These are phyloP conservation scores for Fopius arisanus DNA, from an alignment of 1,140 invertebrate genomes.

Conservation along the genomic window DNA sequence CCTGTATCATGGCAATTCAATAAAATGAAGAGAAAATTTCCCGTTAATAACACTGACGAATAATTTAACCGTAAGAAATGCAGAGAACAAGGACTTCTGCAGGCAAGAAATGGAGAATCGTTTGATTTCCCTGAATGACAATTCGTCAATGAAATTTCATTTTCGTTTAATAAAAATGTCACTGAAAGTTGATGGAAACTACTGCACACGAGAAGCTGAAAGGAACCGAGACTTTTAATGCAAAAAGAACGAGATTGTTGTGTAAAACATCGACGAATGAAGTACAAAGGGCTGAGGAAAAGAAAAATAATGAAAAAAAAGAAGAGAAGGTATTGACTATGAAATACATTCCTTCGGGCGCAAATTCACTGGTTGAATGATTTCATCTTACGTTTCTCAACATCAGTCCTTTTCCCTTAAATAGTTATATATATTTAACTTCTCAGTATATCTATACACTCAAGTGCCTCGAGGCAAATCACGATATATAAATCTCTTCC, in stretches of 20 bases:
- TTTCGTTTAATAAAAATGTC: no score
- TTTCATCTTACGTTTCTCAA: slow-evolving; percentile 12
- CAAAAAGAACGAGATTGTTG: background rate
- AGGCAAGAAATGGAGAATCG: no score
- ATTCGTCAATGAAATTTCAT: no score
- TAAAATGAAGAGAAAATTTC: background rate
- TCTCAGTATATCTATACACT: slow-evolving; percentile 6
- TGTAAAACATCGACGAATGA: background rate
- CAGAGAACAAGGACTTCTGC: no score
- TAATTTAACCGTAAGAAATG: no score
- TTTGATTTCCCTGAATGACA: no score
- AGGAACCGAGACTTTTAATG: background rate
- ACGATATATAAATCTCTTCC: background rate
- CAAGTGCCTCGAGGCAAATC: background rate
- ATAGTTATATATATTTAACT: slow-evolving; percentile 1
- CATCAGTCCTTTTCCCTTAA: slow-evolving; percentile 15
- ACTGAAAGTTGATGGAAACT: background rate
- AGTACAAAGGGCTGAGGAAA: background rate
- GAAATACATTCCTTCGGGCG: background rate
- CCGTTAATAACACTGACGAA: no score
- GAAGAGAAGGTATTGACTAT: background rate
- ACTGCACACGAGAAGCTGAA: background rate
- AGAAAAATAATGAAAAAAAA: background rate
- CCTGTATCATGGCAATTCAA: slow-evolving; percentile 7
- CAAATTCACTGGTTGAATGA: slow-evolving; percentile 5